phyloP scores from a whole-genome alignment of 1,140 invertebrate species.

The Drosophila asahinai region DNA sequence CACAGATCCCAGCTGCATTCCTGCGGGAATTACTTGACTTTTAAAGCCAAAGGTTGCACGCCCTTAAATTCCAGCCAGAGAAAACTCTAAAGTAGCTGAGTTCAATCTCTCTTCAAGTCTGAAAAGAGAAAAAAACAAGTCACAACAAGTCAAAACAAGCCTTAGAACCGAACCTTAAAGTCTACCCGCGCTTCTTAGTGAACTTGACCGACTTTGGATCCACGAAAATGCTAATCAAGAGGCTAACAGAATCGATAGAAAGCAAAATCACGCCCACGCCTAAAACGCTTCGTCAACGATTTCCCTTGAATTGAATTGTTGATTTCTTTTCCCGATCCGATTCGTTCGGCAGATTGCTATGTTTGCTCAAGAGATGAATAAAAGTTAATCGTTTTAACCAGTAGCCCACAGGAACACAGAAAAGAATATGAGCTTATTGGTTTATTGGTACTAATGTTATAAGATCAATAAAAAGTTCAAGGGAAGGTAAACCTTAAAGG shows the following conservation, averaged over 20 bases:
- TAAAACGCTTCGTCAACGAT: slow-evolving; percentile 17
- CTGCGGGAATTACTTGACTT: slow-evolving; percentile 16
- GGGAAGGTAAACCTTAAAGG: no score
- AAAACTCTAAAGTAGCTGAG: slow-evolving; percentile 1
- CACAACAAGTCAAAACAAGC: no score
- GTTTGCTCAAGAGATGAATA: not conserved
- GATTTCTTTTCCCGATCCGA: slow-evolving; percentile 28
- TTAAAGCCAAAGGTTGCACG: slow-evolving; percentile 1
- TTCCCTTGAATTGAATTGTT: slow-evolving; percentile 23
- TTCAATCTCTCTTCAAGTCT: not conserved
- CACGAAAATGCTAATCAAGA: slow-evolving; percentile 40
- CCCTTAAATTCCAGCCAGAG: not conserved
- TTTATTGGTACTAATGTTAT: not conserved
- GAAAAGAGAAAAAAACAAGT: not conserved
- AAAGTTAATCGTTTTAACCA: slow-evolving; percentile 25
- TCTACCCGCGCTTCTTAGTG: slow-evolving; percentile 5
- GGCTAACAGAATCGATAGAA: slow-evolving; percentile 20
- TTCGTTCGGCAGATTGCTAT: slow-evolving; percentile 2
- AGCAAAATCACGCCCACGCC: slow-evolving; percentile 26
- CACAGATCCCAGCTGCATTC: slow-evolving; percentile 23
- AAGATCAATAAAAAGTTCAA: no score
- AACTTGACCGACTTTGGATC: slow-evolving; percentile 43
- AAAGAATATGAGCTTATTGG: not conserved
- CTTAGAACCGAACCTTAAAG: not conserved
- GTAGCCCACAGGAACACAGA: not conserved